These are phyloP conservation scores for Polylopha cassiicola DNA, from an alignment of 2,888 invertebrate genomes.

Conservation along the genomic window DNA sequence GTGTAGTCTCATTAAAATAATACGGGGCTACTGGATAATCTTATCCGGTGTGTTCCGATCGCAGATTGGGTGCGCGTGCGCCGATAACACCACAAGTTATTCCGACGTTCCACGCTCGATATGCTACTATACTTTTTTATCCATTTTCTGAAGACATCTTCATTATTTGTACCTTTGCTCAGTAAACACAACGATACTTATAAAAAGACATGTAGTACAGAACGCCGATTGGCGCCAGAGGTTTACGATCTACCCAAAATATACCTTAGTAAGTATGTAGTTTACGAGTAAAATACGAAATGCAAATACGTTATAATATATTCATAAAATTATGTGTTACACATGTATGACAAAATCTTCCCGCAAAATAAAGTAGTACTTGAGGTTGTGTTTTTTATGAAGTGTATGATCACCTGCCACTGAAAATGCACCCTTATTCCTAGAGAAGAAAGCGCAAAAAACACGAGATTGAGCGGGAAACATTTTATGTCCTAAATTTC, in stretches of 20 bases:
- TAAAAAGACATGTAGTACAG: no score
- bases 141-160: slow-evolving; percentile 70
- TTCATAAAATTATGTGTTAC: slow-evolving; percentile 64
- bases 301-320: slow-evolving; percentile 61
- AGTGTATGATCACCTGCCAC: slow-evolving; percentile 34
- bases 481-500: slow-evolving; percentile 71
- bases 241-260: slow-evolving; percentile 34
- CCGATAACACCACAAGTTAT: slow-evolving; percentile 72
- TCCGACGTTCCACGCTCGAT: slow-evolving; percentile 69
- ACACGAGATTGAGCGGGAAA: slow-evolving; percentile 28
- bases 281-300: slow-evolving; percentile 38
- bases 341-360: slow-evolving; percentile 59
- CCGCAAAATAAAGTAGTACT: slow-evolving; percentile 51
- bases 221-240: slow-evolving; percentile 8
- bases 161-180: slow-evolving; percentile 60
- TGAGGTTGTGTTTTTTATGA: slow-evolving; percentile 53
- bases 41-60: slow-evolving; percentile 76
- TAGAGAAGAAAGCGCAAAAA: slow-evolving; percentile 34
- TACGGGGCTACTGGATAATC: slow-evolving; percentile 77
- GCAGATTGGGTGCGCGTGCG: slow-evolving; percentile 76
- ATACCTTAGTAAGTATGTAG: slow-evolving; percentile 15
- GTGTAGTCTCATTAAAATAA: slow-evolving; percentile 78
- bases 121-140: slow-evolving; percentile 64
- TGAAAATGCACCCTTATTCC: slow-evolving; percentile 45
- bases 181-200: slow-evolving; percentile 2